Conservation (phyloP, 2,888 invertebrate genomes). For the Cylloceria caligata region DNA sequence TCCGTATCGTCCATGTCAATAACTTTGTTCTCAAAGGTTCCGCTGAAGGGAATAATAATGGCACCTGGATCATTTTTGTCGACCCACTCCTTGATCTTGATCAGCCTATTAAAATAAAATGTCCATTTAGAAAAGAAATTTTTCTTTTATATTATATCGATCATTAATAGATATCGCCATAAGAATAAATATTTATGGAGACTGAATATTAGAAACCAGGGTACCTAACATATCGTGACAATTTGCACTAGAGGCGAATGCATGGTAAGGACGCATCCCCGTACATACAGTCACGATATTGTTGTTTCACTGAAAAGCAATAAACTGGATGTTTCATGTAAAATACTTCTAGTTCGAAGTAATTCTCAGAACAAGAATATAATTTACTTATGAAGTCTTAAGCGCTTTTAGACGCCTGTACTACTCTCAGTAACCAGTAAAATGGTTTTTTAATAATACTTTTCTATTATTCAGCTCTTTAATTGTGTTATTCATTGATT, state of each 20-base stretch:
- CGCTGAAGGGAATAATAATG: constrained; percentile 97
- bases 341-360: constrained; percentile 48
- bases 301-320: constrained; percentile 66
- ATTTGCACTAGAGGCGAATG: constrained; percentile 29
- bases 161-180: constrained; percentile 25
- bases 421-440: background rate
- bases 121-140: background rate
- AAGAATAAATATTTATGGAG: constrained; percentile 6
- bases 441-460: background rate
- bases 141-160: background rate
- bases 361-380: constrained; percentile 35
- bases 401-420: constrained; percentile 26
- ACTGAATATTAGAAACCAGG: background rate
- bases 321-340: constrained; percentile 63
- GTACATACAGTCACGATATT: constrained; percentile 58
- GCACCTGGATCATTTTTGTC: constrained; percentile 98
- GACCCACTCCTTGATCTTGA: constrained; percentile 99
- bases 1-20: constrained; percentile 94
- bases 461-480: constrained; percentile 1
- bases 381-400: constrained; percentile 1
- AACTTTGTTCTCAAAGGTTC: constrained; percentile 94
- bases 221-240: constrained; percentile 11
- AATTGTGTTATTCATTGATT: too few relatives aligned
- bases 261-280: constrained; percentile 44
- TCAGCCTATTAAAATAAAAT: constrained; percentile 87